Evolutionary conservation across 2,888 invertebrate species (phyloP).

Genomic region (Digitonthophagus gazella): DNA sequence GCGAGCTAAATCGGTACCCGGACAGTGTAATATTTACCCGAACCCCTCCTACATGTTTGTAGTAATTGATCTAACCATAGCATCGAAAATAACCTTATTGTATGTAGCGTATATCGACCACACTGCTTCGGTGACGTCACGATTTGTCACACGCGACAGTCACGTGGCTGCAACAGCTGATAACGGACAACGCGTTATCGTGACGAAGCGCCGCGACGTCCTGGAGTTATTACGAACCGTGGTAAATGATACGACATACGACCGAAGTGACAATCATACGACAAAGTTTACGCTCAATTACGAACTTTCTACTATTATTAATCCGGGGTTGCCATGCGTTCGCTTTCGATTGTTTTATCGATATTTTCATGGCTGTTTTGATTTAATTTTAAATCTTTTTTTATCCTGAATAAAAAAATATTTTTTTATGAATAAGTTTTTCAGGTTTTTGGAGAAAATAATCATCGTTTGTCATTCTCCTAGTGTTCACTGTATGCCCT

Average conservation of each 20-base stretch:
- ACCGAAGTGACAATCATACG: background rate
- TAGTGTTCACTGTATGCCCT: slow-evolving; percentile 95
- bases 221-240: slow-evolving; percentile 13
- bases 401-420: too few relatives aligned
- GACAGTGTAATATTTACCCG: background rate
- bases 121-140: slow-evolving; percentile 36
- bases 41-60: background rate
- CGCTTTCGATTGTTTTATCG: slow-evolving; percentile 15
- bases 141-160: slow-evolving; percentile 33
- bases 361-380: background rate
- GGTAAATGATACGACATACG: background rate
- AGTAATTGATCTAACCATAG: slow-evolving; percentile 32
- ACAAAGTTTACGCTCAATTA: background rate
- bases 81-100: slow-evolving; percentile 27
- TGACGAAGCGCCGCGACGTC: slow-evolving; percentile 20
- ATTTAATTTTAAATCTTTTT: background rate
- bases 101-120: slow-evolving; percentile 33
- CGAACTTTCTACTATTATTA: background rate
- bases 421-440: slow-evolving; percentile 11
- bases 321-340: background rate
- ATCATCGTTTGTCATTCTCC: slow-evolving; percentile 73
- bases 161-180: slow-evolving; percentile 37
- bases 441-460: slow-evolving; percentile 6
- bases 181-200: slow-evolving; percentile 24
- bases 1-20: background rate